Percentiles rank a stretch among this genome's conserved stretches.
Evolutionary conservation across 1,140 invertebrate genomes (phyloP).

Genomic region (Doryteuthis pealeii): DNA sequence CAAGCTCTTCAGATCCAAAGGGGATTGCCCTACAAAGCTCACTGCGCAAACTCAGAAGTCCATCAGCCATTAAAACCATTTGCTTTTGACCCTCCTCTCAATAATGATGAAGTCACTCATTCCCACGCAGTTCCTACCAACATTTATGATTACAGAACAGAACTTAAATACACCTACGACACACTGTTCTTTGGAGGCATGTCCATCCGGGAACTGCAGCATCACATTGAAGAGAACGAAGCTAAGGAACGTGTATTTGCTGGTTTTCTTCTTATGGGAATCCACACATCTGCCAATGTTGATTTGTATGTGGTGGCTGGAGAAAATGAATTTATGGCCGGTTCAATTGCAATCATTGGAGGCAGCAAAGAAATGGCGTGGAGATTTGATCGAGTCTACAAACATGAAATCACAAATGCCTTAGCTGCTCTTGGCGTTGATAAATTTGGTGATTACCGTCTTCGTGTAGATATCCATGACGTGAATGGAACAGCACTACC

Average conservation of each 20-base stretch:
- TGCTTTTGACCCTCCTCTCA: constrained; percentile 21
- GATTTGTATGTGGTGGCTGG: background rate
- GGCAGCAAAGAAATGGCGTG: constrained; percentile 27
- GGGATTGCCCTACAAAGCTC: constrained; percentile 25
- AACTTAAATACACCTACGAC: constrained; percentile 29
- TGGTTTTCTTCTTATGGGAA: constrained; percentile 20
- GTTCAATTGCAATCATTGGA: constrained; percentile 23
- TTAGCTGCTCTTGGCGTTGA: background rate
- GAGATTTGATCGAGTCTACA: constrained; percentile 27
- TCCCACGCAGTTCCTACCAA: constrained; percentile 22
- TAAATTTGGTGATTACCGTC: background rate
- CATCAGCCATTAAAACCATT: constrained; percentile 23
- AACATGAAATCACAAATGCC: constrained; percentile 14
- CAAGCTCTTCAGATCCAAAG: constrained; percentile 27
- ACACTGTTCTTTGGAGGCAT: constrained; percentile 27
- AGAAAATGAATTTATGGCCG: constrained; percentile 7
- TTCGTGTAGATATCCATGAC: constrained; percentile 19
- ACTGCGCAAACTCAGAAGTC: constrained; percentile 24
- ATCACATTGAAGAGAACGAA: constrained; percentile 22
- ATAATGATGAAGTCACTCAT: constrained; percentile 27
- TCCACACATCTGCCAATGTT: constrained; percentile 20
- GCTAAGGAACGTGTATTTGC: constrained; percentile 20
- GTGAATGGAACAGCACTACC: constrained; percentile 13
- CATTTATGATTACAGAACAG: constrained; percentile 27
- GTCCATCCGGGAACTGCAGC: constrained; percentile 24